A percentile compares a stretch with the other conserved stretches of the same genome.
Conservation (phyloP, 2,888 invertebrate species). For the Agapostemon virescens region DNA sequence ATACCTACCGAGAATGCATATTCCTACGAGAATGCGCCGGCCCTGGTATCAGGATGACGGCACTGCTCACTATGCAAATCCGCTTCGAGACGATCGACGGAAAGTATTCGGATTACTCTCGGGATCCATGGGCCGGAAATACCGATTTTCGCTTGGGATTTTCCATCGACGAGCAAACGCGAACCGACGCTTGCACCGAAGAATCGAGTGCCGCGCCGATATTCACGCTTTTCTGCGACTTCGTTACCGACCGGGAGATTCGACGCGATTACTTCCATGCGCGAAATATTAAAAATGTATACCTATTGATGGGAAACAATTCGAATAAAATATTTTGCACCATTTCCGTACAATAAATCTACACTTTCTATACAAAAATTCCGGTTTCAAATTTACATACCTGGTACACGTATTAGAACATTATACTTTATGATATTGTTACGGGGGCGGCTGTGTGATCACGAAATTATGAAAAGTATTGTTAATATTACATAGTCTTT, state of each 20-base stretch:
- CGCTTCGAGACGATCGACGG: slow-evolving; percentile 28
- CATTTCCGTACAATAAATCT: no score
- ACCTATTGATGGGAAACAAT: no score
- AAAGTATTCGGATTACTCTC: slow-evolving; percentile 24
- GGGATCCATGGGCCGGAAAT: slow-evolving; percentile 11
- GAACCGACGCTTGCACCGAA: not conserved
- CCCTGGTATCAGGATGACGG: slow-evolving; percentile 18
- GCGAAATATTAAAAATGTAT: not conserved
- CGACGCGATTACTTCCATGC: not conserved
- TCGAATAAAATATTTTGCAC: no score
- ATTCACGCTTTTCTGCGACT: not conserved
- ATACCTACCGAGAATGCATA: slow-evolving; percentile 45
- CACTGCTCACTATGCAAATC: slow-evolving; percentile 32
- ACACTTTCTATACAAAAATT: no score
- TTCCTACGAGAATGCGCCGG: slow-evolving; percentile 39
- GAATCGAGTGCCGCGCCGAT: not conserved
- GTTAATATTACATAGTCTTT: no score
- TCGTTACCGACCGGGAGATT: not conserved
- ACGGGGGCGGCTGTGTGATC: no score
- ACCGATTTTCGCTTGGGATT: not conserved
- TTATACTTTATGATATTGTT: no score
- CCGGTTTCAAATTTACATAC: no score
- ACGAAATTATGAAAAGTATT: no score
- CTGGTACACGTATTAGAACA: no score
- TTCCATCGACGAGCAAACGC: not conserved